These are phyloP conservation scores for Rhogogaster chlorosoma DNA, from an alignment of 2,888 invertebrate species.

Conservation along the genomic window DNA sequence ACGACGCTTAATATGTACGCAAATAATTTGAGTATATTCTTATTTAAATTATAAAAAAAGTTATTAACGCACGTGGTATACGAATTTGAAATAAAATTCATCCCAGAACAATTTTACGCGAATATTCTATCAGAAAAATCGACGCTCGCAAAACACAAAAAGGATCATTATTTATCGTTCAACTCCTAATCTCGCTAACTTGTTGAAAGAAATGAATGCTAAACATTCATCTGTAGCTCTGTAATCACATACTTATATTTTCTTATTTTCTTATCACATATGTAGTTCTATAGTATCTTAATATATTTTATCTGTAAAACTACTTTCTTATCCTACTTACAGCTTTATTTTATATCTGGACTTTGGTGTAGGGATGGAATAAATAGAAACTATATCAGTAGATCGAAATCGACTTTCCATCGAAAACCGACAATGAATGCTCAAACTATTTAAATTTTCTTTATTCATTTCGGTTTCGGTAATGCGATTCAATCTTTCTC, in stretches of 20 bases:
- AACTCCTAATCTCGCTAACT: neutral
- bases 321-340: neutral
- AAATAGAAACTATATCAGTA: neutral
- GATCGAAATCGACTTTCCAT: neutral
- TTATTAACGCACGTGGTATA: neutral
- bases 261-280: neutral
- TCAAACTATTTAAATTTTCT: neutral
- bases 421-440: neutral
- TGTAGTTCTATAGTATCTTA: neutral
- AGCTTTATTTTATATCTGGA: neutral
- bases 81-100: neutral
- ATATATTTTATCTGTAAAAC: neutral
- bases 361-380: constrained; percentile 5
- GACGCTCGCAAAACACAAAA: neutral
- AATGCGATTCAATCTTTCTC: neutral
- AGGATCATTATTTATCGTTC: neutral
- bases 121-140: neutral
- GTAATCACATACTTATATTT: neutral
- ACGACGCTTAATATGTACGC: neutral
- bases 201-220: neutral
- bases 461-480: neutral
- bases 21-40: neutral
- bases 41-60: neutral
- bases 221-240: neutral
- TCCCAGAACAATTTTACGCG: neutral